Evolutionary conservation across 2,113 vertebrate genomes (phyloP), one percentile per base, ranked within the genome.

Genomic region (Barbus barbus): DNA sequence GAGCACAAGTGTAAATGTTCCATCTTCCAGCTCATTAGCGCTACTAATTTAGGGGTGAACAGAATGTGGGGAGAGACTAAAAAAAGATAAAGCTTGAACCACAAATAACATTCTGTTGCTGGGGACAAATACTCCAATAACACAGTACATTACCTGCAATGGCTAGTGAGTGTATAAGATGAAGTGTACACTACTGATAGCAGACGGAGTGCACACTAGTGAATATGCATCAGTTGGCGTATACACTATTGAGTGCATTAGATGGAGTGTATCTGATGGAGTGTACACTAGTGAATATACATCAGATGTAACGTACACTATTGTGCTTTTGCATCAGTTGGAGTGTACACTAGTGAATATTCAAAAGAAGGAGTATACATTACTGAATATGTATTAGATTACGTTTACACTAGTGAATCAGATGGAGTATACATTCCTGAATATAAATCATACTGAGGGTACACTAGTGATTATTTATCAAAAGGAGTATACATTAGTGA

Each of bases 21-120:
- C 81, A 16, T 48, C 48, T 51, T 33, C 28, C 44, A 61, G 79
- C 84, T 77, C 77, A 81, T 76, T 71, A 76, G 24, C 60, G 53
- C 51, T n/a, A 44, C 58, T 65, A 28, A 67, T 56, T 84, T 69
- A 82, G 73, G 58, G 48, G 63, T 1, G 26, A 80, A 80, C 78
- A 67, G 38, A 67, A 65, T 81, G 53, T 78, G 60, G 69, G 78
- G 74, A 77, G 9, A 60, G 7, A 16, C 51, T 67, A 36, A 74
- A 60, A 28, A 44, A 81, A 81, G 44, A 65, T 46, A 0, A 3
- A 31, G 72, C 22, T 26, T 24, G 33, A 67, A 74, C 11, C 36
- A 12, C 53, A 83, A 44, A 58, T 78, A 78, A 78, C 31, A 58
- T n/a, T 33, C 18, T 58, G 75, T 58, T 80, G 9, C 38, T 31